phyloP scores from a whole-genome alignment of 2,797 vertebrate genomes.

The Ambastaia sidthimunki region DNA sequence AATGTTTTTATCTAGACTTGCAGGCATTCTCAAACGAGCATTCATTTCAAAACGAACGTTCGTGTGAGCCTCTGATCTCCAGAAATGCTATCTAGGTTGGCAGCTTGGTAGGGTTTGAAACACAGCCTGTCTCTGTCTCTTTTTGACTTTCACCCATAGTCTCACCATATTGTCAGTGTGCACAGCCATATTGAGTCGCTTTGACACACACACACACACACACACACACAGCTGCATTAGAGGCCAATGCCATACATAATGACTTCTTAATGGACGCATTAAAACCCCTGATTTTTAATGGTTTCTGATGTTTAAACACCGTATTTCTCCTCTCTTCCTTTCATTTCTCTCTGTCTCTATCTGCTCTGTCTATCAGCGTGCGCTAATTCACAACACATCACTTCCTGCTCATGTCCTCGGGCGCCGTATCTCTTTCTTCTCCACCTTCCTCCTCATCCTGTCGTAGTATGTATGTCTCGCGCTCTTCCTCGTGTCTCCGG shows the following conservation, averaged over 20 bases:
- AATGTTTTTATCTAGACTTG: background rate
- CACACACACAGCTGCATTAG: conserved; percentile 38
- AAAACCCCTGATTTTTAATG: conserved; percentile 46
- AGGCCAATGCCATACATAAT: conserved; percentile 65
- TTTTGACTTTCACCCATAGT: background rate
- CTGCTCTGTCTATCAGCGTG: background rate
- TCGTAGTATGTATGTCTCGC: background rate
- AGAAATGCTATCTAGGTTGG: background rate
- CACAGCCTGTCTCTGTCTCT: background rate
- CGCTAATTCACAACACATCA: conserved; percentile 9
- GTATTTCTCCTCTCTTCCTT: conserved; percentile 4
- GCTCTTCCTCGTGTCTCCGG: conserved; percentile 7
- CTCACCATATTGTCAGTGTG: background rate
- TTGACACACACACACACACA: conserved; percentile 11
- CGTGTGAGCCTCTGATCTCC: background rate
- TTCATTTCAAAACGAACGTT: background rate
- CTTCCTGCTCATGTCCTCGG: conserved; percentile 6
- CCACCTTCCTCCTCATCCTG: conserved; percentile 8
- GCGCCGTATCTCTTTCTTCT: background rate
- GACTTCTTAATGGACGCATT: conserved; percentile 64
- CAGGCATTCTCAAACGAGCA: background rate
- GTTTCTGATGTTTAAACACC: conserved; percentile 64
- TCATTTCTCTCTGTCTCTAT: background rate
- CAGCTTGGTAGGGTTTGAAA: background rate
- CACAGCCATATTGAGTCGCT: conserved; percentile 23